Base-by-base conservation (phyloP, 2,113 vertebrate species). In the Gadus macrocephalus region DNA sequence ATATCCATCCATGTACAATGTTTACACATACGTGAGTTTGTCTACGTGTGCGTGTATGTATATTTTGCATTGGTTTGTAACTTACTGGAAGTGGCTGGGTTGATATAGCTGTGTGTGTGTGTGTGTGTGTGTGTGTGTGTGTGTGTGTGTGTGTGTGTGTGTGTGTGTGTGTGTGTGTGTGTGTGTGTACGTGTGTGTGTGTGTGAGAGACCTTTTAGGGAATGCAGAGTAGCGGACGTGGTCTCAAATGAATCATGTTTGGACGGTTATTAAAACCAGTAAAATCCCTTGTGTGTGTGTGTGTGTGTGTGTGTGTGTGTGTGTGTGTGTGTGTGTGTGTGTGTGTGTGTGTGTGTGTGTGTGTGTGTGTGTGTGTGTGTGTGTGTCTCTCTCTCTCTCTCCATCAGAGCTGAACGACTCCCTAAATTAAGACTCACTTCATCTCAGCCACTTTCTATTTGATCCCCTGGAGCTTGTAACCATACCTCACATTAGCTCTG, bases 381-480 rank as follows among this genome's bases (percentile, higher is more conserved):
- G 20, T 20, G 20, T 20, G 20, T 9, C 8, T 14, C 25, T 25
- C 25, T 25, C 25, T 25, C 25, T 25, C 25, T 25, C 25, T 70
- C 68, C 59, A 42, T 67, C 59, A 73, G 55, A 69, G 7, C 28
- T 70, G 66, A 27, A 42, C 14, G 2, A 12, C 66, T 49, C 6
- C 63, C 76, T 6, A 70, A 75, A 72, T 55, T 8, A 28, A 58
- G 68, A 62, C 15, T 53, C 38, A 14, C 64, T 27, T 74, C 67
- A 55, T 20, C 35, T 17, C 12, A 81, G 80, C 82, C 49, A 63
- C 73, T 66, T 78, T 55, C 67, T 75, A 71, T 77, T 75, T 81
- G 62, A 69, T 28, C 38, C 42, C 42, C 8, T 14, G 42, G 31
- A 35, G 31, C 12, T 9, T 9, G 42, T 7, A 49, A 14, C 42